Percentiles rank a stretch among this genome's conserved stretches.
These are phyloP conservation scores for Drosophila nigricruria DNA, from an alignment of 2,888 invertebrate genomes.

Conservation along the genomic window DNA sequence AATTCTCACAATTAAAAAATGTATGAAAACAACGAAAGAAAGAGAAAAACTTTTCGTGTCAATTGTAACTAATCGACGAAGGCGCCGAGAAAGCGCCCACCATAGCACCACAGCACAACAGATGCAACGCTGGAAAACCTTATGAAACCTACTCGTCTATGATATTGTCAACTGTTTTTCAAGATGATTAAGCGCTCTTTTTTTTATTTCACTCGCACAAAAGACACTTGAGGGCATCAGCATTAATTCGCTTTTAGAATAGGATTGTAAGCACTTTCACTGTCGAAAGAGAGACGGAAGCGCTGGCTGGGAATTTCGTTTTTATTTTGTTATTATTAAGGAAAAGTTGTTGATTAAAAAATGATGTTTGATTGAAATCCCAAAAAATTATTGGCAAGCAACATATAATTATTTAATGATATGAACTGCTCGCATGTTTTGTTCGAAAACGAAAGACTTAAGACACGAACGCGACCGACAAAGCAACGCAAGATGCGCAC, in stretches of 20 bases:
- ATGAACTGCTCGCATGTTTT: constrained; percentile 32
- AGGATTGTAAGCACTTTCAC: constrained; percentile 63
- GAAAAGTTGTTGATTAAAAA: constrained; percentile 71
- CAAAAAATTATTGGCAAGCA: constrained; percentile 39
- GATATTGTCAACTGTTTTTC: constrained; percentile 74
- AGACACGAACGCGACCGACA: constrained; percentile 42
- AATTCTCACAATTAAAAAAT: constrained; percentile 79
- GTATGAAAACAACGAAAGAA: constrained; percentile 61
- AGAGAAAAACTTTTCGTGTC: constrained; percentile 69
- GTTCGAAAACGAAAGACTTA: constrained; percentile 36
- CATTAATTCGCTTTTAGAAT: constrained; percentile 72
- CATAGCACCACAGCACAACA: constrained; percentile 35
- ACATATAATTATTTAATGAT: constrained; percentile 59
- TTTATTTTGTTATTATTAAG: constrained; percentile 9
- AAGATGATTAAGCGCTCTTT: constrained; percentile 72
- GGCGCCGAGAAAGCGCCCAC: constrained; percentile 74
- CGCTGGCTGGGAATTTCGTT: constrained; percentile 42
- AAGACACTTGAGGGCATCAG: constrained; percentile 44
- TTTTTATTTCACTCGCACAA: constrained; percentile 36
- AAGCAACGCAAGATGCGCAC: constrained; percentile 1
- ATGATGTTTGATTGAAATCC: constrained; percentile 56
- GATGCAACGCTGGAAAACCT: constrained; percentile 59
- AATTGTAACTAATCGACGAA: constrained; percentile 80
- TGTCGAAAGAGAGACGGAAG: constrained; percentile 42
- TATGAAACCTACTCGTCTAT: constrained; percentile 54